A percentile compares a stretch with the other conserved stretches of the same genome.
These are phyloP conservation scores for Lampris megalopsis DNA, from an alignment of 2,113 vertebrate genomes.

Conservation along the genomic window DNA sequence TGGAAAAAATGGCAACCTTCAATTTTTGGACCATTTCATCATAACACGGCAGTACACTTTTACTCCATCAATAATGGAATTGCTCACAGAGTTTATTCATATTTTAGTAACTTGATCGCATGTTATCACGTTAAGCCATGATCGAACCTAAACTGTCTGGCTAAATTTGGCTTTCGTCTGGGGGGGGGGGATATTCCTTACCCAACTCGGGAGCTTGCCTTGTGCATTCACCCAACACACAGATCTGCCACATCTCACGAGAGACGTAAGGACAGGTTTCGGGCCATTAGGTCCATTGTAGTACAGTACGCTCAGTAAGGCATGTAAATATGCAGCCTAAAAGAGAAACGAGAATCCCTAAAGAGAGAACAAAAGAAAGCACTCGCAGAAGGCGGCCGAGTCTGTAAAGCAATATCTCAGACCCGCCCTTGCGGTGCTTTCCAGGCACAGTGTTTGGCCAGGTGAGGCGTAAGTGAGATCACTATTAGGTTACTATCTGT, in stretches of 20 bases:
- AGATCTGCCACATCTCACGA: conserved; percentile 32
- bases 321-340: conserved; percentile 26
- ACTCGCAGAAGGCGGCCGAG: conserved; percentile 25
- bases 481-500: conserved; percentile 10
- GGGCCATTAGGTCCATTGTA: conserved; percentile 42
- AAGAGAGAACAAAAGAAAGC: conserved; percentile 47
- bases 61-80: conserved; percentile 49
- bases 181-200: background rate
- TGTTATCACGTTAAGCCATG: conserved; percentile 1
- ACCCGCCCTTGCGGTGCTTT: background rate
- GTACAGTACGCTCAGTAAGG: conserved; percentile 43
- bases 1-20: background rate
- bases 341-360: conserved; percentile 30
- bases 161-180: conserved; percentile 28
- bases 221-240: conserved; percentile 45
- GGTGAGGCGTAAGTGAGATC: conserved; percentile 13
- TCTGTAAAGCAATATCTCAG: conserved; percentile 42
- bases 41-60: conserved; percentile 30
- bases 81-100: background rate
- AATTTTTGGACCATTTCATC: conserved; percentile 17
- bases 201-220: background rate
- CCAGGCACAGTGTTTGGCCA: background rate
- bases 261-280: conserved; percentile 14
- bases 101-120: conserved; percentile 24
- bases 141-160: conserved; percentile 2